Evolutionary conservation across 2,113 vertebrate genomes (phyloP), one percentile per base, ranked within the genome.

Genomic region (Manacus vitellinus): DNA sequence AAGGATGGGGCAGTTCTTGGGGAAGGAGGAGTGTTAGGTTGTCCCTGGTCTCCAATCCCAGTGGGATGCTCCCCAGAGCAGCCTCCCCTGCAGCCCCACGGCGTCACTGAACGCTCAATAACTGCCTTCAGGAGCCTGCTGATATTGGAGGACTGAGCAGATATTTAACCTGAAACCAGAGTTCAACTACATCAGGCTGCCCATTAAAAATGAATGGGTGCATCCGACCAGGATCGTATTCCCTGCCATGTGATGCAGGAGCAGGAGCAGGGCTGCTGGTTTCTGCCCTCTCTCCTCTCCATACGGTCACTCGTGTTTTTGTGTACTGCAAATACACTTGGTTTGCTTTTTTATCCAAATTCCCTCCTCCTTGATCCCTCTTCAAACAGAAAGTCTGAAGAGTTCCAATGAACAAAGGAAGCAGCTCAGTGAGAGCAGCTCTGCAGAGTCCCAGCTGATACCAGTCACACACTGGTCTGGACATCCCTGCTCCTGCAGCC

Each of bases 81-180:
- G 33, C 33, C 46, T 49, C 12, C 39, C 58, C 33, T 35, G 72
- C 44, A 28, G 54, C 25, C 6, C 28, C 25, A 2, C 11, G 1
- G 24, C 2, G 0, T 18, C 7, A 1, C 11, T 13, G 4, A 5
- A 1, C 1, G 1, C 8, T 72, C 58, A 4, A 1, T 2, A 14
- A 6, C 28, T 47, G 5, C 2, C 63, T 39, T 2, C 54, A 23
- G 27, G 78, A 72, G 49, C 44, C 94, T 17, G 47, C 12, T 1
- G 35, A 2, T 25, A n/a, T 1, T 8, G 44, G 28, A 23, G 41
- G 37, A 1, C 41, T 46, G 9, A 12, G 54, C 10, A 46, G 25
- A 35, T 28, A 22, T 44, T 89, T 71, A 68, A 85, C 90, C 81
- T 72, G 74, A 33, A 63, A 14, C 52, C 4, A 54, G 61, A 77